Base-by-base conservation (phyloP, 2,113 vertebrate species). In the Ammodytes marinus region DNA sequence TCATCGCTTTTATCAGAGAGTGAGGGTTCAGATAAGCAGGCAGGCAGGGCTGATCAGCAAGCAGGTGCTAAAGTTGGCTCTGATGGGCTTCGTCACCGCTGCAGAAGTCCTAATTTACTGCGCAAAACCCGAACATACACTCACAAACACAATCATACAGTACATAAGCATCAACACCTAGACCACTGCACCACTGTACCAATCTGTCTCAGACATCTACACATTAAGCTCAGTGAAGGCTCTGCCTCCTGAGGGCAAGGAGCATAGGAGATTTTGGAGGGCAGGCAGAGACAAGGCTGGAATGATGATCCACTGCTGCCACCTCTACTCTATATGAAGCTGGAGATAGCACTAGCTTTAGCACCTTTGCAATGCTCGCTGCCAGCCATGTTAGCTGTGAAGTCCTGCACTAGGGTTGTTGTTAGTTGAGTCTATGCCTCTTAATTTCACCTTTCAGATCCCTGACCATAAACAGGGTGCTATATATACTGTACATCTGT, bases 81-180 rank as follows among this genome's bases (percentile, higher is more conserved):
- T 82, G 79, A 87, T 83, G 70, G 63, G 55, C 58, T 88, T 82
- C 79, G 85, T 84, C 78, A 80, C 75, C 84, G 64, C 85, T 80
- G 86, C 87, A 89, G 80, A 71, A 47, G 37, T 74, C 42, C 57
- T 91, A 89, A 87, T 85, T 74, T 71, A 80, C 55, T 89, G 82
- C 86, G 85, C 15, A 86, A 91, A 88, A 88, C 74, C 35, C 42
- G 63, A 68, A 78, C 55, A 76, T n/a, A 82, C 70, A 83, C 53
- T 45, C 35, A 47, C 60, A 53, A n/a, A 71, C n/a, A 69, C 49
- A 50, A 8, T 35, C 70, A 52, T 15, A 63, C 43, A 66, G n/a
- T 8, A 77, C 73, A 79, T n/a, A 27, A 49, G 45, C 64, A 70
- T 43, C 76, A 65, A 67, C 79, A 86, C 61, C 35, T 60, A 50